Conservation (phyloP, 1,140 invertebrate species). For the Aphis craccivora region DNA sequence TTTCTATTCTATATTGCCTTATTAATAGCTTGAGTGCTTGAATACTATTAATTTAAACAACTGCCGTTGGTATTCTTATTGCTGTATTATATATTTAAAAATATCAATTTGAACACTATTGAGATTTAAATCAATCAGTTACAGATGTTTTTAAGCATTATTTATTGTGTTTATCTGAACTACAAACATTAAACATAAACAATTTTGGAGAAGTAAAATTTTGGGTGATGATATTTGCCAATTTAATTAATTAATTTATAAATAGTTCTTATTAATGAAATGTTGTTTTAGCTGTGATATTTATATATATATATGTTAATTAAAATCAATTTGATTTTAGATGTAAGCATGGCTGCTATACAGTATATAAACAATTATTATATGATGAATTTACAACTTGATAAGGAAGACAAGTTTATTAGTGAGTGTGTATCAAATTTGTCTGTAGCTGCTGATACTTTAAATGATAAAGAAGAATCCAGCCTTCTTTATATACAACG, state of each 20-base stretch:
- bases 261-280: neutral
- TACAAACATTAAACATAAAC: too few species aligned
- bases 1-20: too few species aligned
- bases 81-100: too few species aligned
- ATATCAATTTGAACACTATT: too few species aligned
- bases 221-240: too few species aligned
- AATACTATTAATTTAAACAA: too few species aligned
- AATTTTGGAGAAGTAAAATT: neutral
- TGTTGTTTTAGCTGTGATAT: neutral
- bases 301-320: neutral
- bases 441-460: slow-evolving; percentile 77
- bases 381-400: slow-evolving; percentile 88
- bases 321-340: slow-evolving; percentile 63
- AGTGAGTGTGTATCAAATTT: slow-evolving; percentile 90
- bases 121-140: too few species aligned
- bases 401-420: slow-evolving; percentile 91
- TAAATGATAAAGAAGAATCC: slow-evolving; percentile 76
- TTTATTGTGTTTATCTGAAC: too few species aligned
- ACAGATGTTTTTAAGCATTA: too few species aligned
- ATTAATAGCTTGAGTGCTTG: too few species aligned
- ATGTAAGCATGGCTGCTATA: slow-evolving; percentile 92
- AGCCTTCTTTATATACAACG: slow-evolving; percentile 88
- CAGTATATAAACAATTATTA: slow-evolving; percentile 94
- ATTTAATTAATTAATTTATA: neutral
- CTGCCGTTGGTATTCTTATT: too few species aligned